These are phyloP conservation scores for Cephalopachus bancanus DNA, from an alignment of 2,797 vertebrate genomes.

Conservation along the genomic window DNA sequence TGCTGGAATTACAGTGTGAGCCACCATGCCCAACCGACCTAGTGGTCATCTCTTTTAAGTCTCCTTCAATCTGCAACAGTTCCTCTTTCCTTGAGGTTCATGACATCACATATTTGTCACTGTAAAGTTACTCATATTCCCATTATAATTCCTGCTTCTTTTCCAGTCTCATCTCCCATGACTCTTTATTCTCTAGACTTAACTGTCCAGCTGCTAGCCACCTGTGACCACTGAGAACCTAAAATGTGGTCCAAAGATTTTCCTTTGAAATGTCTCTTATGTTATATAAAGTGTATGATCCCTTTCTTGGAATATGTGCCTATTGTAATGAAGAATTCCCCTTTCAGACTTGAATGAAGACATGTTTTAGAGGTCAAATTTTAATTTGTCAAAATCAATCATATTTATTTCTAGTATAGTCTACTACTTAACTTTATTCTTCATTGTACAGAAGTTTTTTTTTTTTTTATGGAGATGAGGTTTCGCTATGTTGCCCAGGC, in stretches of 20 bases:
- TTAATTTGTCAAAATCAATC: constrained; percentile 13
- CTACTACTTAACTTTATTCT: constrained; percentile 43
- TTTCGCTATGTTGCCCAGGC: no score
- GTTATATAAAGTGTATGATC: not conserved
- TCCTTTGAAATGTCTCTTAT: constrained; percentile 28
- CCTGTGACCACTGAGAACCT: no score
- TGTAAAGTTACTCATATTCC: not conserved
- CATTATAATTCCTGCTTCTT: not conserved
- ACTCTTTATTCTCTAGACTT: no score
- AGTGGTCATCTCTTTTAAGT: no score
- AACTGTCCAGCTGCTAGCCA: no score
- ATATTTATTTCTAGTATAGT: constrained; percentile 21
- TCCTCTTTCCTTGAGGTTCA: constrained; percentile 39
- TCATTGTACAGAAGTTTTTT: not conserved
- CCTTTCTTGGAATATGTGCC: not conserved
- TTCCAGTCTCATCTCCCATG: no score
- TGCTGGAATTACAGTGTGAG: no score
- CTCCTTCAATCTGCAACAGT: not conserved
- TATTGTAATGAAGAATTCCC: not conserved
- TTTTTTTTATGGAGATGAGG: no score
- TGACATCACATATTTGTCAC: no score
- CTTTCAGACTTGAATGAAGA: constrained; percentile 39
- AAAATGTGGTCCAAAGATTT: not conserved
- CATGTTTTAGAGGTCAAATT: not conserved
- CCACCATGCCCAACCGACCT: no score